Evolutionary conservation across 2,797 vertebrate genomes (phyloP).

Genomic region (Clarias platycephalus): DNA sequence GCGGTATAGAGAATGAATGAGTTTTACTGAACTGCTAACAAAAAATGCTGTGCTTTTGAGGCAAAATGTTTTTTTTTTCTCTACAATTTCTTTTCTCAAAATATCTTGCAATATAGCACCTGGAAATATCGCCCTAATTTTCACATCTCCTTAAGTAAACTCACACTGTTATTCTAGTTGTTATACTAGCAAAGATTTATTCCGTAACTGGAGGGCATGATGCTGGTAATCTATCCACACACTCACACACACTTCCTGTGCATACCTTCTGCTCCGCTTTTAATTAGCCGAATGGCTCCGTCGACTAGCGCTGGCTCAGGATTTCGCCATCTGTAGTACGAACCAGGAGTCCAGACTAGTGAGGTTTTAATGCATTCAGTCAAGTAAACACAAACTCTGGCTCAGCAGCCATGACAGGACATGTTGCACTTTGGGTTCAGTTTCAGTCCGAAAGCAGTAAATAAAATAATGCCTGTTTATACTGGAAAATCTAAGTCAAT

Average conservation of each 20-base stretch:
- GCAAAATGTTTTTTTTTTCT: not conserved
- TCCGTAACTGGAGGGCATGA: slow-evolving; percentile 23
- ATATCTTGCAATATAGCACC: not conserved
- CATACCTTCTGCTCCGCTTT: slow-evolving; percentile 52
- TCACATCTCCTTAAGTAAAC: slow-evolving; percentile 10
- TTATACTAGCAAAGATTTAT: not conserved
- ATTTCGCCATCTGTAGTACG: slow-evolving; percentile 52
- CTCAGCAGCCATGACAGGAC: not conserved
- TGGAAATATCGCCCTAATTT: not conserved
- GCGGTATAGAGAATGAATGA: no score
- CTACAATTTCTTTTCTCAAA: not conserved
- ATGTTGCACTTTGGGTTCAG: not conserved
- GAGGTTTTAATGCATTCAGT: slow-evolving; percentile 46
- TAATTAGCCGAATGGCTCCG: slow-evolving; percentile 55
- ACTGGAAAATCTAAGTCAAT: not conserved
- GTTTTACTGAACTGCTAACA: not conserved
- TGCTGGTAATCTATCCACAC: slow-evolving; percentile 34
- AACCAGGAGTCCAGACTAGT: slow-evolving; percentile 38
- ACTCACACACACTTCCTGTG: slow-evolving; percentile 46
- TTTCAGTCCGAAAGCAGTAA: not conserved
- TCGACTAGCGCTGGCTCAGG: slow-evolving; percentile 42
- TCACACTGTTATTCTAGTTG: not conserved
- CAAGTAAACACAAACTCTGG: slow-evolving; percentile 16
- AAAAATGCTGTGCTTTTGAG: not conserved
- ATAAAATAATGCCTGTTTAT: not conserved